Evolutionary conservation across 2,113 vertebrate species (phyloP).

Genomic region (Helogale parvula): DNA sequence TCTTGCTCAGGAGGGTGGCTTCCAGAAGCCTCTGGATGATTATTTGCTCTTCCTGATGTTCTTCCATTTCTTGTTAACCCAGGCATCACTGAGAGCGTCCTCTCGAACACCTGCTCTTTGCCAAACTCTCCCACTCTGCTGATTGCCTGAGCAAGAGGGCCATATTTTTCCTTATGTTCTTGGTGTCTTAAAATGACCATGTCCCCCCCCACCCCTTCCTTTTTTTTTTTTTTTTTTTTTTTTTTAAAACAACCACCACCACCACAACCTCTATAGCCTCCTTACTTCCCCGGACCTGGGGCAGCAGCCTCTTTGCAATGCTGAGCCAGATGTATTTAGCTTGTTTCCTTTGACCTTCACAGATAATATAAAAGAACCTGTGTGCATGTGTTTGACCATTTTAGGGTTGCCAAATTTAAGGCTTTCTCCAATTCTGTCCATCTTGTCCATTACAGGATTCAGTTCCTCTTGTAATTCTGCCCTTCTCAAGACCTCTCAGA

Average conservation of each 20-base stretch:
- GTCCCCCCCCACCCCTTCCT: background rate
- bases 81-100: background rate
- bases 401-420: background rate
- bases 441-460: background rate
- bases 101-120: constrained; percentile 2
- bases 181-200: background rate
- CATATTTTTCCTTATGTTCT: background rate
- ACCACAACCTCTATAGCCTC: background rate
- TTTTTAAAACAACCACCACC: too few relatives aligned
- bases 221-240: background rate
- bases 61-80: background rate
- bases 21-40: constrained; percentile 30
- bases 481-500: background rate
- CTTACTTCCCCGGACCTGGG: background rate
- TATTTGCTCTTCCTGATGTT: background rate
- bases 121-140: background rate
- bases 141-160: background rate
- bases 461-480: background rate
- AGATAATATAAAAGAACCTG: background rate
- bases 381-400: background rate
- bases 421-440: background rate
- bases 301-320: background rate
- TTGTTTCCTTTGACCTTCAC: constrained; percentile 21
- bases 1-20: constrained; percentile 44
- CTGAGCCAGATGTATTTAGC: background rate